phyloP scores from a whole-genome alignment of 2,888 invertebrate genomes.

The Ornithoptera alexandrae region DNA sequence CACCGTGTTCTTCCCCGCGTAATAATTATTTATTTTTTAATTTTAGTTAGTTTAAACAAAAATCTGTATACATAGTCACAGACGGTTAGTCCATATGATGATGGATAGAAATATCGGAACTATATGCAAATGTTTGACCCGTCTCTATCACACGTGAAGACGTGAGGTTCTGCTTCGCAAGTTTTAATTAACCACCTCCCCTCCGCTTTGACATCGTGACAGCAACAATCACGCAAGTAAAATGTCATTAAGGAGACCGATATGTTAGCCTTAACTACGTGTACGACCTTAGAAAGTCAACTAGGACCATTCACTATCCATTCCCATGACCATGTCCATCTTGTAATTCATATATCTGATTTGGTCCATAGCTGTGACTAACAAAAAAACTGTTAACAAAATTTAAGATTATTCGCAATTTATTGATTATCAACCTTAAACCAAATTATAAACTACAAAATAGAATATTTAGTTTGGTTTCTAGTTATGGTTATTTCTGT shows the following conservation, averaged over 20 bases:
- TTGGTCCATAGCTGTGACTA: too few relatives aligned
- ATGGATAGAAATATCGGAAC: constrained; percentile 13
- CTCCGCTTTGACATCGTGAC: constrained; percentile 54
- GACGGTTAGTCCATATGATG: not conserved
- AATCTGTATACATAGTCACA: not conserved
- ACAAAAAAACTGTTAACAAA: not conserved
- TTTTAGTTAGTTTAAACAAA: too few relatives aligned
- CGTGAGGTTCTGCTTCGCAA: constrained; percentile 34
- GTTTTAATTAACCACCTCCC: constrained; percentile 52
- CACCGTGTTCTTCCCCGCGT: too few relatives aligned
- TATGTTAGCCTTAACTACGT: constrained; percentile 51
- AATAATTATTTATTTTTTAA: too few relatives aligned
- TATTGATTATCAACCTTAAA: too few relatives aligned
- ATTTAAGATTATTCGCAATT: not conserved
- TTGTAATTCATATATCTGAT: not conserved
- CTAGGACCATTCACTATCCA: not conserved
- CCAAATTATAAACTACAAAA: too few relatives aligned
- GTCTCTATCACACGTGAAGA: constrained; percentile 32
- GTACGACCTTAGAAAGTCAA: constrained; percentile 32
- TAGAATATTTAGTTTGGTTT: too few relatives aligned
- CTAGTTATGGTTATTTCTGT: too few relatives aligned
- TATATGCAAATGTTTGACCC: constrained; percentile 34
- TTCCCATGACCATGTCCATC: not conserved
- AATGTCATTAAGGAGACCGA: constrained; percentile 67
- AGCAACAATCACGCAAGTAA: constrained; percentile 70